Base-by-base conservation (phyloP, 2,888 invertebrate genomes). In the Eledona agricola region DNA sequence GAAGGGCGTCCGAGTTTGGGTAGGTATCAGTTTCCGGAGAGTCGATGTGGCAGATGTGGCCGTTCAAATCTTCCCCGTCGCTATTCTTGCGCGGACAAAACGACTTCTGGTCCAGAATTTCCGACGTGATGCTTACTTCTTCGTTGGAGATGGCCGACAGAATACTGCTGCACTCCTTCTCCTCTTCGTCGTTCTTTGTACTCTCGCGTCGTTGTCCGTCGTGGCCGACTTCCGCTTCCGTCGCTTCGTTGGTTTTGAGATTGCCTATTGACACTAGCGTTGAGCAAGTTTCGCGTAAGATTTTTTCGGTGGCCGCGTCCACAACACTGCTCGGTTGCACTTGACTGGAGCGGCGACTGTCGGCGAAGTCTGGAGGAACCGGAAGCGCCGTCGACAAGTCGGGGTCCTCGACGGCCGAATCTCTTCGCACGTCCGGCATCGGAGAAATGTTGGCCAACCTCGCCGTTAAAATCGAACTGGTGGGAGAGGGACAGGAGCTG, bases 11-110 rank as follows among this genome's bases (percentile, higher is more conserved):
- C n/a, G 85, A 86, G 61, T 83, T 83, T 17, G 81, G 78, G 2
- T 85, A 86, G 4, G 86, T 83, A 57, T 92, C 90, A 3, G 89
- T 90, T 77, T 91, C 91, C 0, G 91, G 90, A 0, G 90, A 91
- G 71, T 92, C 91, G 42, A 91, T 91, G 67, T 92, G 91, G 5
- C 85, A 85, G 37, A 91, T 87, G 40, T 79, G 79, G 59, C 82
- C 82, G 67, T 77, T 77, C 26, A 74, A 51, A 58, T 78, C 77
- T 59, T 78, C 77, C 9, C 76, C 77, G 49, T 77, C 75, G 7
- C 77, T 77, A 37, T 81, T 81, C 49, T 77, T 75, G 15, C 73
- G 64, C 1, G 76, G 75, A 47, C 73, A 71, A 59, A 75, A 78
- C 5, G 76, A 74, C 59, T 75, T 75, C 50, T 72, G 67, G 46